These are phyloP conservation scores for Myotis davidii DNA, from an alignment of 2,113 vertebrate species.

Conservation along the genomic window DNA sequence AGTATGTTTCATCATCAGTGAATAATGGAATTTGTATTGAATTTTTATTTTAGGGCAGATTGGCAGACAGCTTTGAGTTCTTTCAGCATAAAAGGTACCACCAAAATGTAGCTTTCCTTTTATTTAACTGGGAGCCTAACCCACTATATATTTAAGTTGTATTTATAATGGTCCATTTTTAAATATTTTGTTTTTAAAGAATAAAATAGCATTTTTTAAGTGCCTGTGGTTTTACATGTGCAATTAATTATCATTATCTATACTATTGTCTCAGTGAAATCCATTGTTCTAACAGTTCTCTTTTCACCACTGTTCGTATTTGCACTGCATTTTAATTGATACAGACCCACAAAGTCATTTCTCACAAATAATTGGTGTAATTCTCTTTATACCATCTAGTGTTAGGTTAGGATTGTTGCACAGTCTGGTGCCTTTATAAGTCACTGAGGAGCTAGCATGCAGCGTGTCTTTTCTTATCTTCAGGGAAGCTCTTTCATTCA, in stretches of 20 bases:
- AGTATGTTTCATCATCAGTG: conserved; percentile 27
- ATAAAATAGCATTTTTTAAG: background rate
- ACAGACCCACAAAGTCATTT: conserved; percentile 7
- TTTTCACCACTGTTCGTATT: background rate
- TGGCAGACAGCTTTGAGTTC: conserved; percentile 19
- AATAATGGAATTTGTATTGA: conserved; percentile 5
- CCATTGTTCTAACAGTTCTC: background rate
- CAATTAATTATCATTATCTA: background rate
- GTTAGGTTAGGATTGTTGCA: background rate
- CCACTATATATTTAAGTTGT: background rate
- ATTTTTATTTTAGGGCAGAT: background rate
- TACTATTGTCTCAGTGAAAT: background rate
- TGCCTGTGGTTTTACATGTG: background rate
- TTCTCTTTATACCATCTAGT: background rate
- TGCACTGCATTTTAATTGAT: conserved; percentile 40
- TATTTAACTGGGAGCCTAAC: background rate
- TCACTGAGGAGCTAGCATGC: background rate
- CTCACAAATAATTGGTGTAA: conserved; percentile 29
- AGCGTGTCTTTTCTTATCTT: background rate
- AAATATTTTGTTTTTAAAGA: conserved; percentile 32
- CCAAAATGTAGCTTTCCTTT: background rate
- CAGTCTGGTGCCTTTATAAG: background rate
- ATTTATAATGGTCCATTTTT: background rate
- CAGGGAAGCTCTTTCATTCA: conserved; percentile 55
- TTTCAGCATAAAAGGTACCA: conserved; percentile 40